phyloP scores from a whole-genome alignment of 2,113 vertebrate species.

The Anser brachyrhynchus region DNA sequence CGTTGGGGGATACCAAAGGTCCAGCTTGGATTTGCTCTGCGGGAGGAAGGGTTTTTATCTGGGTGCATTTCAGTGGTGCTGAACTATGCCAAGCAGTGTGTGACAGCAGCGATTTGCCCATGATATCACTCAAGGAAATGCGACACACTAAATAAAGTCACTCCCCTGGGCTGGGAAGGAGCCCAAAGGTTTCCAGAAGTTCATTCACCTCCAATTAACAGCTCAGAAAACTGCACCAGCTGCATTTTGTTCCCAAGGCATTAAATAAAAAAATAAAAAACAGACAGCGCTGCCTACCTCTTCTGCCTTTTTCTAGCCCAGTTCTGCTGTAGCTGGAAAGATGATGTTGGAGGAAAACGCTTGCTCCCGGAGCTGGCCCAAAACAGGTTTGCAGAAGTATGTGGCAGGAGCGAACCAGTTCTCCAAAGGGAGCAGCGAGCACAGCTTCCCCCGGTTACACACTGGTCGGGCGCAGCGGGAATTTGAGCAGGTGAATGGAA shows the following conservation, averaged over 20 bases:
- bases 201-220: not conserved
- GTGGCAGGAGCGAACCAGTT: not conserved
- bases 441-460: not conserved
- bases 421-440: not conserved
- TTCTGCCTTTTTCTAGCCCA: not conserved
- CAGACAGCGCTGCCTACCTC: not conserved
- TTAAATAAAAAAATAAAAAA: not conserved
- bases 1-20: not conserved
- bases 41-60: not conserved
- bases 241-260: not conserved
- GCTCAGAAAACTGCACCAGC: not conserved
- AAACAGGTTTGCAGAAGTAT: conserved; percentile 23
- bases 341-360: not conserved
- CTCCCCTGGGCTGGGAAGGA: not conserved
- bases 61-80: not conserved
- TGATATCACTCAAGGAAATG: not conserved
- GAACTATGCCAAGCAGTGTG: not conserved
- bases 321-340: not conserved
- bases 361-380: not conserved
- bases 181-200: not conserved
- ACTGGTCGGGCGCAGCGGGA: not conserved
- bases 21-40: not conserved
- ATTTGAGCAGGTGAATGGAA: not conserved
- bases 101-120: not conserved
- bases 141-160: not conserved